Evolutionary conservation across 53 echinoderm and acorn worm species (phyloP).

Genomic region (Paracentrotus lividus): DNA sequence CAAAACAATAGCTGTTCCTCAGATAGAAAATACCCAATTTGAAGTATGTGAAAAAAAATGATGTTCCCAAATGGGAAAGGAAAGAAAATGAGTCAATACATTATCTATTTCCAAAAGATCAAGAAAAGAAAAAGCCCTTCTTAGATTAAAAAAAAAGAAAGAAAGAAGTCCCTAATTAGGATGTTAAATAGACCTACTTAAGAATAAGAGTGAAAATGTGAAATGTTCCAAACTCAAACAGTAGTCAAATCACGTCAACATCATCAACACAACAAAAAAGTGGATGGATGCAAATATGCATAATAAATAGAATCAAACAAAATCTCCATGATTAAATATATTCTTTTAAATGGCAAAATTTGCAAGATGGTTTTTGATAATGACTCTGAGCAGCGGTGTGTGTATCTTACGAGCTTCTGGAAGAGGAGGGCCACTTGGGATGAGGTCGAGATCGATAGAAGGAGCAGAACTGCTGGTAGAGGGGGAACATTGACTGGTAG

Average conservation of each 20-base stretch:
- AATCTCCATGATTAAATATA: neutral
- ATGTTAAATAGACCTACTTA: neutral
- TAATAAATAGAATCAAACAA: neutral
- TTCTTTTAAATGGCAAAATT: neutral
- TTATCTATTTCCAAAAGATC: neutral
- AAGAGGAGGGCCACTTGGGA: conserved; percentile 55
- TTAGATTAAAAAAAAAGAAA: neutral
- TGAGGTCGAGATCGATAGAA: neutral
- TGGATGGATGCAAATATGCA: conserved; percentile 31
- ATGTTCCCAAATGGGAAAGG: neutral
- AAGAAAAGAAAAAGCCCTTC: neutral
- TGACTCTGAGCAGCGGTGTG: conserved; percentile 29
- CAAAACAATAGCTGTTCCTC: neutral
- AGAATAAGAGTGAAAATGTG: neutral
- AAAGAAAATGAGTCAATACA: neutral
- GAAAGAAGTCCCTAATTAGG: neutral
- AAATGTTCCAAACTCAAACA: conserved; percentile 44
- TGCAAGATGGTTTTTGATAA: neutral
- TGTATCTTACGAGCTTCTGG: conserved; percentile 65
- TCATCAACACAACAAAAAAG: conserved; percentile 1
- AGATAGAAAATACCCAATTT: neutral
- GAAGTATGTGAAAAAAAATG: neutral
- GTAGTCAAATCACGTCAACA: neutral
- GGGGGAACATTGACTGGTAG: too few species aligned
- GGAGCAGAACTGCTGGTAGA: neutral